phyloP scores from a whole-genome alignment of 2,113 vertebrate genomes.

The Xiphophorus maculatus region DNA sequence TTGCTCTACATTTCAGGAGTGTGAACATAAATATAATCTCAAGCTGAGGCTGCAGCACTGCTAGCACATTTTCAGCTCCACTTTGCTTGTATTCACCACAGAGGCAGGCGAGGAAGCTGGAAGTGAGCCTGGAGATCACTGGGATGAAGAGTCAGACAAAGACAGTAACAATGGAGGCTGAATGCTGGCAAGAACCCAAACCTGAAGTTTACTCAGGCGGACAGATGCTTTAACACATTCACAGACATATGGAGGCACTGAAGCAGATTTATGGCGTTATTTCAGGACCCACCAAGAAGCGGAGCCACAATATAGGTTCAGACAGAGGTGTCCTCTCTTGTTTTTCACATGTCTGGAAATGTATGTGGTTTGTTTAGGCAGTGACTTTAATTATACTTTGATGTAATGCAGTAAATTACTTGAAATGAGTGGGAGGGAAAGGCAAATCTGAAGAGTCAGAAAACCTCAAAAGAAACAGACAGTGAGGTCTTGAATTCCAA shows the following conservation, averaged over 20 bases:
- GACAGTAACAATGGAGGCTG: constrained; percentile 62
- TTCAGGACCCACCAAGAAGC: constrained; percentile 77
- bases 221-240: constrained; percentile 55
- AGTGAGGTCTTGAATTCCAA: constrained; percentile 18
- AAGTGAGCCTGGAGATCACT: constrained; percentile 58
- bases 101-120: constrained; percentile 9
- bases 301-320: constrained; percentile 57
- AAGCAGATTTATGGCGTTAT: constrained; percentile 67
- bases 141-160: constrained; percentile 64
- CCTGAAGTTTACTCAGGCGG: constrained; percentile 62
- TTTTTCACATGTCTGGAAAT: constrained; percentile 68
- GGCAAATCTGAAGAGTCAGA: background rate
- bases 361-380: constrained; percentile 63
- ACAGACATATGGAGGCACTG: constrained; percentile 25
- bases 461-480: constrained; percentile 8
- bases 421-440: background rate
- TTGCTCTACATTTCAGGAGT: background rate
- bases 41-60: constrained; percentile 21
- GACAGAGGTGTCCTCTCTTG: constrained; percentile 53
- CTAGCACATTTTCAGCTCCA: constrained; percentile 45
- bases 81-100: constrained; percentile 39
- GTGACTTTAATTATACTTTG: constrained; percentile 46
- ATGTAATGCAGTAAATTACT: constrained; percentile 34
- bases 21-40: constrained; percentile 7
- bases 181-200: constrained; percentile 64